phyloP scores from a whole-genome alignment of 2,797 vertebrate species.

The Smutsia temminckii region DNA sequence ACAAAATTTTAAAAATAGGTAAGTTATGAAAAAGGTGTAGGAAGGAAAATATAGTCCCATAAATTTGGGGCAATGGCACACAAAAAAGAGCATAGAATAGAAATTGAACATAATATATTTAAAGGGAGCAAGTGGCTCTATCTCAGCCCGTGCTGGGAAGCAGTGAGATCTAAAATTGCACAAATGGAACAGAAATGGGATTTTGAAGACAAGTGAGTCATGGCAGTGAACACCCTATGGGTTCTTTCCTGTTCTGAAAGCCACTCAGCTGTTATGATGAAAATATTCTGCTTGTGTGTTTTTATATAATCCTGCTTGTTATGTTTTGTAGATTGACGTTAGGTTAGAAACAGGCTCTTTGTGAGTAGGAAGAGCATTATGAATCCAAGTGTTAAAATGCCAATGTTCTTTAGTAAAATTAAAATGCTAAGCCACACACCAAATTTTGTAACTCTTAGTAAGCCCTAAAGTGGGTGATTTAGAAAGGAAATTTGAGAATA shows the following conservation, averaged over 20 bases:
- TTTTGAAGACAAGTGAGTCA: conserved; percentile 46
- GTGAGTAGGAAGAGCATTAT: conserved; percentile 30
- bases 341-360: conserved; percentile 55
- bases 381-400: conserved; percentile 48
- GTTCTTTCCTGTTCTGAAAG: conserved; percentile 51
- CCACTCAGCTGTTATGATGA: conserved; percentile 55
- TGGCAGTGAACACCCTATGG: conserved; percentile 13
- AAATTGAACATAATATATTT: conserved; percentile 18
- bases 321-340: conserved; percentile 37
- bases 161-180: conserved; percentile 61
- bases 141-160: neutral
- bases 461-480: neutral
- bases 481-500: conserved; percentile 50
- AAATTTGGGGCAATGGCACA: neutral
- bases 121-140: neutral
- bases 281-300: conserved; percentile 51
- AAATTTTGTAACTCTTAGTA: conserved; percentile 21
- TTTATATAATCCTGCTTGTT: conserved; percentile 53
- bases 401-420: conserved; percentile 49
- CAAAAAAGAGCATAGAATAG: neutral
- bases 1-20: neutral
- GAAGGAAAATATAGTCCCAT: neutral
- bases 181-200: neutral
- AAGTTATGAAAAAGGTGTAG: neutral
- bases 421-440: conserved; percentile 40